Evolutionary conservation across 2,113 vertebrate genomes (phyloP).

Genomic region (Passer domesticus): DNA sequence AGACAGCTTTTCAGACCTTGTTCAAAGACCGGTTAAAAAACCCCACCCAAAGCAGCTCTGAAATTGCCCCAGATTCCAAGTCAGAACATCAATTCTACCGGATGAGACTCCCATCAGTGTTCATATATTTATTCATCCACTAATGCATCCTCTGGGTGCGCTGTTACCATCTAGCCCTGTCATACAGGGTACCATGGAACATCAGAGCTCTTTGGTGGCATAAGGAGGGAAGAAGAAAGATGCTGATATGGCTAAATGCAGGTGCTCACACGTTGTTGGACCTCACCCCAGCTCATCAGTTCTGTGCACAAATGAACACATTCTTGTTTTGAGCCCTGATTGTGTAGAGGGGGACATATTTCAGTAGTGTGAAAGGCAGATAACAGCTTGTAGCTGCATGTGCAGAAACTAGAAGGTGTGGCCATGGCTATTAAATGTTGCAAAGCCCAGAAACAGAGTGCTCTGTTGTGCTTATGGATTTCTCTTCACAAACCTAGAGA

Average conservation of each 20-base stretch:
- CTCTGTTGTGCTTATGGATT: not conserved
- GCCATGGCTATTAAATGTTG: not conserved
- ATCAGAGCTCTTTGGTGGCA: not conserved
- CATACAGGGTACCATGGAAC: not conserved
- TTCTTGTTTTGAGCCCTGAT: not conserved
- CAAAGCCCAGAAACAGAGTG: not conserved
- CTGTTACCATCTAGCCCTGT: not conserved
- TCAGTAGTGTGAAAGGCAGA: rapidly evolving
- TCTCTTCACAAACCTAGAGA: not conserved
- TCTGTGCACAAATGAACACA: not conserved
- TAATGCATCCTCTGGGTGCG: not conserved
- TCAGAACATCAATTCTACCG: not conserved
- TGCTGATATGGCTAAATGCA: not conserved
- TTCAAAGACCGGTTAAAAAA: not conserved
- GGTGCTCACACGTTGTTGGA: rapidly evolving
- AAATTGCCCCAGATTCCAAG: not conserved
- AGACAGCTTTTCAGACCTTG: not conserved
- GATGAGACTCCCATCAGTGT: not conserved
- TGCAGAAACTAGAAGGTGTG: not conserved
- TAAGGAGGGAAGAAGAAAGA: not conserved
- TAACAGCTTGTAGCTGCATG: not conserved
- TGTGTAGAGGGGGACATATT: not conserved
- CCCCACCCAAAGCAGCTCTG: not conserved
- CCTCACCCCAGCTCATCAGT: rapidly evolving
- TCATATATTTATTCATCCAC: not conserved